phyloP scores from a whole-genome alignment of 2,888 invertebrate genomes.

The Alloplasta piceator region DNA sequence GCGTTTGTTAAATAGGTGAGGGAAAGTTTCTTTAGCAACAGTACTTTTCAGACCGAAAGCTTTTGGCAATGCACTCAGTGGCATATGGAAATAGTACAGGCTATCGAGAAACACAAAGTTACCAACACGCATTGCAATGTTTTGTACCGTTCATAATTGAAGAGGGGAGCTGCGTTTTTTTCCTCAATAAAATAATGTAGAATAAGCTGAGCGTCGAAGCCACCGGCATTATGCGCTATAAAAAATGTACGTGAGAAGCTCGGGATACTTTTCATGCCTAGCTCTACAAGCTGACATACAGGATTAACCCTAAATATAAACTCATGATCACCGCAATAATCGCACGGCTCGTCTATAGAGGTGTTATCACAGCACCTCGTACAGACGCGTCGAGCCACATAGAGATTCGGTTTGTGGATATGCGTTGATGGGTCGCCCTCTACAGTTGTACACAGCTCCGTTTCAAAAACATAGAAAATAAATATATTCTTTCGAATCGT shows the following conservation, averaged over 20 bases:
- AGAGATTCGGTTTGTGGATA: constrained; percentile 14
- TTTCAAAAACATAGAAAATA: too few species aligned
- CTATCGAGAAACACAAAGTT: constrained; percentile 69
- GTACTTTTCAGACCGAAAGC: constrained; percentile 67
- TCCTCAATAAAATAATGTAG: constrained; percentile 6
- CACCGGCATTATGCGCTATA: constrained; percentile 41
- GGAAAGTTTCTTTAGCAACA: constrained; percentile 70
- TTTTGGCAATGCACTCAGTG: constrained; percentile 69
- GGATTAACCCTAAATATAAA: constrained; percentile 22
- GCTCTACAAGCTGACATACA: constrained; percentile 51
- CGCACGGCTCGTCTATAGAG: constrained; percentile 14
- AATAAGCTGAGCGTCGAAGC: constrained; percentile 51
- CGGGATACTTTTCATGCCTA: constrained; percentile 12
- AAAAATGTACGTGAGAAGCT: constrained; percentile 39
- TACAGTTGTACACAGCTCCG: too few species aligned
- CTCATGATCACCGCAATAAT: background rate
- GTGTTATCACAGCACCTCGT: constrained; percentile 5
- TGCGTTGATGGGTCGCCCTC: background rate
- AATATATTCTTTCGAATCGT: background rate
- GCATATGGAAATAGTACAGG: constrained; percentile 73
- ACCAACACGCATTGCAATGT: constrained; percentile 49
- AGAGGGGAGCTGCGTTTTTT: constrained; percentile 46
- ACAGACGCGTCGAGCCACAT: constrained; percentile 3
- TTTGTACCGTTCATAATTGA: constrained; percentile 57
- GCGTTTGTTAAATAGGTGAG: constrained; percentile 68